Evolutionary conservation across 2,797 vertebrate genomes (phyloP).

Genomic region (Enteromius anoplus): DNA sequence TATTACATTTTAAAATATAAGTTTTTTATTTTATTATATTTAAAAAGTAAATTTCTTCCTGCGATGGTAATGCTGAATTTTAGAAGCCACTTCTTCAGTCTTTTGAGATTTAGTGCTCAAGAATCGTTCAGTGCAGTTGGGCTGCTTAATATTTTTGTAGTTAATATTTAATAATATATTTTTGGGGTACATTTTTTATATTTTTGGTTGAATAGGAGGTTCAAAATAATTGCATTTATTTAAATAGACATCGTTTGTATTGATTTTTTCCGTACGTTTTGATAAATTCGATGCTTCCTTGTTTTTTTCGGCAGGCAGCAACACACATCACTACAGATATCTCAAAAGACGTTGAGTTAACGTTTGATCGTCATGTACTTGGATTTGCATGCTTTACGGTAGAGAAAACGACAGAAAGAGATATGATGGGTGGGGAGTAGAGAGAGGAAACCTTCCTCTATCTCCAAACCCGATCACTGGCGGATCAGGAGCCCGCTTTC

Average conservation of each 20-base stretch:
- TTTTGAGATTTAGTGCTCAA: neutral
- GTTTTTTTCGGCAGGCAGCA: neutral
- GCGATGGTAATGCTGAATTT: neutral
- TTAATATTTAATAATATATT: neutral
- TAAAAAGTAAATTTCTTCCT: neutral
- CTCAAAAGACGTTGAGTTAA: neutral
- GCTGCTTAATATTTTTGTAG: neutral
- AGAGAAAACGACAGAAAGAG: conserved; percentile 50
- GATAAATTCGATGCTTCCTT: neutral
- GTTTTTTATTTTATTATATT: neutral
- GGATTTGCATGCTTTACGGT: conserved; percentile 21
- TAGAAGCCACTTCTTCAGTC: neutral
- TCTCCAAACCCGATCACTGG: conserved; percentile 74
- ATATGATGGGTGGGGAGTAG: conserved; percentile 47
- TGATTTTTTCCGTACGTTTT: neutral
- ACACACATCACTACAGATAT: neutral
- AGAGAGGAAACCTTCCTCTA: conserved; percentile 70
- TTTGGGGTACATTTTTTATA: too few relatives aligned
- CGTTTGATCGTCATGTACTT: conserved; percentile 32
- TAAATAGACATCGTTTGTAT: neutral
- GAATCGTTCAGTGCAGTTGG: neutral
- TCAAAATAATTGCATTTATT: neutral
- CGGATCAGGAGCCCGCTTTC: conserved; percentile 78
- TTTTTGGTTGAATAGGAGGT: neutral
- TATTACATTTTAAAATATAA: neutral